Percentiles rank a stretch among this genome's conserved stretches.
These are phyloP conservation scores for Orthosia incerta DNA, from an alignment of 2,888 invertebrate genomes.

Conservation along the genomic window DNA sequence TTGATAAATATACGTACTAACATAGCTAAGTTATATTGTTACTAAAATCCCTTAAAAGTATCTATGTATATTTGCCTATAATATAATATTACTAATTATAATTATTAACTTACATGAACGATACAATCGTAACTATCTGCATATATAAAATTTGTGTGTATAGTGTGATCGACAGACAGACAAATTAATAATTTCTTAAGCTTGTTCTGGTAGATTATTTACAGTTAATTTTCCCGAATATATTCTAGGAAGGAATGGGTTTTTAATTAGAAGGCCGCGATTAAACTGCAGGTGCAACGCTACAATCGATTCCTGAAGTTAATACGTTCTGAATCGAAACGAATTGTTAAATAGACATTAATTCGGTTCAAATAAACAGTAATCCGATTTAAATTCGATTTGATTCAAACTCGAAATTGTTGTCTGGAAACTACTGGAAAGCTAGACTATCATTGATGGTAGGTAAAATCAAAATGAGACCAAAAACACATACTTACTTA, in stretches of 20 bases:
- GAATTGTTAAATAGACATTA: slow-evolving; percentile 7
- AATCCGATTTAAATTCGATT: neutral
- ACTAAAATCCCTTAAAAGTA: no score
- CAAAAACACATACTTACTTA: no score
- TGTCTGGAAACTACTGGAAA: no score
- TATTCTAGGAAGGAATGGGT: neutral
- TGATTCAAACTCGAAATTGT: neutral
- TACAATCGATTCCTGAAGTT: neutral
- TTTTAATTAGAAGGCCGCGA: neutral
- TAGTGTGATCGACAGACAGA: neutral
- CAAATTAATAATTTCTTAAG: neutral
- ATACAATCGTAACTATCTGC: no score
- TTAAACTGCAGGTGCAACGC: slow-evolving; percentile 12
- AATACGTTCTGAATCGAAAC: neutral
- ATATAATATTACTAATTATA: no score
- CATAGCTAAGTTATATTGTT: no score
- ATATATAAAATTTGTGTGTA: neutral
- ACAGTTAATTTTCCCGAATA: neutral
- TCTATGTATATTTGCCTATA: no score
- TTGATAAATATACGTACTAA: no score
- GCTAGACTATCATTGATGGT: neutral
- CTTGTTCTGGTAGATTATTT: neutral
- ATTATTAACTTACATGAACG: no score
- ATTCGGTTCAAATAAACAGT: slow-evolving; percentile 1
- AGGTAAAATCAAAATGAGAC: neutral